Evolutionary conservation across 2,113 vertebrate genomes (phyloP).

Genomic region (Formicarius rufipectus): DNA sequence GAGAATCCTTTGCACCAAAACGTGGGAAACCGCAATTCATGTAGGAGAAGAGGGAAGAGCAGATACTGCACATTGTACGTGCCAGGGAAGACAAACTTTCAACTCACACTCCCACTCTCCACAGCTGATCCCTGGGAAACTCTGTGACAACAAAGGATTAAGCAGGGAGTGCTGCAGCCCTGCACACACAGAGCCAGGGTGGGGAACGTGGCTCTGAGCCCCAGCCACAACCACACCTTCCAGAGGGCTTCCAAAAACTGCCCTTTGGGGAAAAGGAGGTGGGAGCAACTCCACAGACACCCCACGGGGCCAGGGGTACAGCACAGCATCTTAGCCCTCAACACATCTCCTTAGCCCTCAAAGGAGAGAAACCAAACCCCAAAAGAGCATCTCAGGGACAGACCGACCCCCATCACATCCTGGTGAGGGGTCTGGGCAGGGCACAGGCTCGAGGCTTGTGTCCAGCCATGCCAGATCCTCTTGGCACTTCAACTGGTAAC

Average conservation of each 20-base stretch:
- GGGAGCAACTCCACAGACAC: background rate
- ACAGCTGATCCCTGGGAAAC: background rate
- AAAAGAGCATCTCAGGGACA: background rate
- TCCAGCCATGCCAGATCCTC: background rate
- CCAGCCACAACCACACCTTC: background rate
- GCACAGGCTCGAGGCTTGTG: fast-evolving
- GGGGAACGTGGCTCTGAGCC: background rate
- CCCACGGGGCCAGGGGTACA: background rate
- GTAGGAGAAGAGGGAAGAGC: background rate
- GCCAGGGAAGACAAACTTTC: background rate
- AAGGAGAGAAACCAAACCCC: background rate
- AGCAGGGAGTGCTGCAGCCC: background rate
- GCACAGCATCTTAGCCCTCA: background rate
- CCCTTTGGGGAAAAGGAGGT: background rate
- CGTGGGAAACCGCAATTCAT: background rate
- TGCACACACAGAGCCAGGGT: background rate
- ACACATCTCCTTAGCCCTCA: background rate
- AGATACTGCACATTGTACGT: background rate
- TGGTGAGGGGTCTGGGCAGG: background rate
- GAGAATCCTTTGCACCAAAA: background rate
- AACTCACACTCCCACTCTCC: background rate
- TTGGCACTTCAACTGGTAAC: background rate
- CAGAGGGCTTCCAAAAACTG: background rate
- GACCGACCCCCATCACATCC: fast-evolving
- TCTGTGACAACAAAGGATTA: background rate